These are phyloP conservation scores for Anoncus sp. DNA, from an alignment of 2,888 invertebrate species.

Conservation along the genomic window DNA sequence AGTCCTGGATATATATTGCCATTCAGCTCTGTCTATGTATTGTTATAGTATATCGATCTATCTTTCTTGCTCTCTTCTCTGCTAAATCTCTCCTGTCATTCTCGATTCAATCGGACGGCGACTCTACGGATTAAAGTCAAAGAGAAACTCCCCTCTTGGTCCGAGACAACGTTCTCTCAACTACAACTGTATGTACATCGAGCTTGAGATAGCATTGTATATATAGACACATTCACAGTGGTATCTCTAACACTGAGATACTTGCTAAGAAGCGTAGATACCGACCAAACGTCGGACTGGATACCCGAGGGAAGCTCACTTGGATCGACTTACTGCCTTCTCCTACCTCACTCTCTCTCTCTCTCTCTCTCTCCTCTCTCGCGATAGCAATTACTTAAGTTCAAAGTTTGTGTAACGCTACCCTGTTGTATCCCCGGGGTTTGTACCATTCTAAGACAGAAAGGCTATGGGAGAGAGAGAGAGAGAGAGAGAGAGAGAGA, in stretches of 20 bases:
- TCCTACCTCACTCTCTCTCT: slow-evolving; percentile 8
- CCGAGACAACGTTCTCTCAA: slow-evolving; percentile 46
- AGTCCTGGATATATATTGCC: slow-evolving; percentile 38
- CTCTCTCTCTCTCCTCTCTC: slow-evolving; percentile 26
- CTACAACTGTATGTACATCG: slow-evolving; percentile 21
- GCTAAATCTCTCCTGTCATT: slow-evolving; percentile 21
- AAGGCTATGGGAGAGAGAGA: slow-evolving; percentile 12
- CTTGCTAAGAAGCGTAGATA: slow-evolving; percentile 44
- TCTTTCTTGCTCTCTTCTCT: slow-evolving; percentile 10
- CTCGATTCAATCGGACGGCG: slow-evolving; percentile 55
- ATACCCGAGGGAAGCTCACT: slow-evolving; percentile 59
- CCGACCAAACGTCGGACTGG: slow-evolving; percentile 45
- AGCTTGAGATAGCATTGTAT: slow-evolving; percentile 19
- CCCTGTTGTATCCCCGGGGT: slow-evolving; percentile 50
- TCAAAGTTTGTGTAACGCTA: slow-evolving; percentile 68
- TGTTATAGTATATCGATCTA: not conserved
- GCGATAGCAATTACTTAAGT: slow-evolving; percentile 71
- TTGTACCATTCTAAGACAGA: slow-evolving; percentile 43
- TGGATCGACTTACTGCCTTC: slow-evolving; percentile 48
- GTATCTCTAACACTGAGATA: slow-evolving; percentile 40
- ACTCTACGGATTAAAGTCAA: slow-evolving; percentile 59
- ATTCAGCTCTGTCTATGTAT: not conserved
- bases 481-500: slow-evolving; percentile 11
- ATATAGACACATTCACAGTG: slow-evolving; percentile 32
- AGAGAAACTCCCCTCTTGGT: slow-evolving; percentile 52